phyloP scores from a whole-genome alignment of 2,797 vertebrate species.

The Poeciliopsis presidionis region DNA sequence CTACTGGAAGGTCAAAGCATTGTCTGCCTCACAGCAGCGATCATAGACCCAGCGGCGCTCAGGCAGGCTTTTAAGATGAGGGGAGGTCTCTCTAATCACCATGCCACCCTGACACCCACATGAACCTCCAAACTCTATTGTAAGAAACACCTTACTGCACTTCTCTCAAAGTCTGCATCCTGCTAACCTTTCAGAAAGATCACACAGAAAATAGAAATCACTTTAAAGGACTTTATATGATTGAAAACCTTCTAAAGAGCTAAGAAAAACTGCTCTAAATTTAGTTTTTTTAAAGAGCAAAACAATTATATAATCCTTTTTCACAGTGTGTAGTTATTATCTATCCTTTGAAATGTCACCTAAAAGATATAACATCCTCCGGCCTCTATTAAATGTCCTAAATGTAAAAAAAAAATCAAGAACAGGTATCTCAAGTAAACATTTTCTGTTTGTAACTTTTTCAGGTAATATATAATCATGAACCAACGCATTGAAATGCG shows the following conservation, averaged over 20 bases:
- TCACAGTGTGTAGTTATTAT: background rate
- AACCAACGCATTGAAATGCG: background rate
- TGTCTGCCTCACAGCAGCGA: constrained; percentile 30
- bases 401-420: background rate
- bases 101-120: constrained; percentile 1
- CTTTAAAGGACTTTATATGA: background rate
- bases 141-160: background rate
- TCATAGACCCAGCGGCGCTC: background rate
- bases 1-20: constrained; percentile 33
- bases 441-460: background rate
- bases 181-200: constrained; percentile 8
- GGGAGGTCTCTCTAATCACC: constrained; percentile 32
- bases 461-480: background rate
- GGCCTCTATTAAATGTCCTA: background rate
- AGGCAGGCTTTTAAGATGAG: constrained; percentile 7
- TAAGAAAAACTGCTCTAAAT: background rate
- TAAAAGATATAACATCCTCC: background rate
- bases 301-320: background rate
- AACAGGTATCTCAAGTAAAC: background rate
- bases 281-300: background rate
- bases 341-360: background rate
- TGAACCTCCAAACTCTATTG: constrained; percentile 25
- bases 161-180: background rate
- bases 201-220: background rate
- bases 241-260: background rate